phyloP scores from a whole-genome alignment of 2,113 vertebrate species.

The Chaetura pelagica region DNA sequence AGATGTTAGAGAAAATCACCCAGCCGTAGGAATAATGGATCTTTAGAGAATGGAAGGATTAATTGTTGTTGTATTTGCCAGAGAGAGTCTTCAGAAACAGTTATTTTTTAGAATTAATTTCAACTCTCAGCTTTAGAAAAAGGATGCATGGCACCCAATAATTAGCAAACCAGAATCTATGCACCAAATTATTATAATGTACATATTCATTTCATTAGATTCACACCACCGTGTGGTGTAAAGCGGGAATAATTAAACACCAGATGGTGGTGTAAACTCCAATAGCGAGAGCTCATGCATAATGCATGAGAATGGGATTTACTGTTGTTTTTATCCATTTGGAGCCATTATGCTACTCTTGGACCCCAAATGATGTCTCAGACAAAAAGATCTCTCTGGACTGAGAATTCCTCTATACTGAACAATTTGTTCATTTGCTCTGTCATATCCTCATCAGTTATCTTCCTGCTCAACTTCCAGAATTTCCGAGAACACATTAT shows the following conservation, averaged over 20 bases:
- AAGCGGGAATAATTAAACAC: slow-evolving; percentile 82
- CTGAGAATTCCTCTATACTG: slow-evolving; percentile 61
- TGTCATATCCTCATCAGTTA: slow-evolving; percentile 73
- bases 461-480: slow-evolving; percentile 62
- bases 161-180: slow-evolving; percentile 71
- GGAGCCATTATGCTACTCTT: slow-evolving; percentile 77
- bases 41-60: slow-evolving; percentile 41
- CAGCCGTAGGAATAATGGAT: slow-evolving; percentile 31
- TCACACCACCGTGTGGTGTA: slow-evolving; percentile 75
- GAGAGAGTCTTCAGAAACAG: slow-evolving; percentile 18
- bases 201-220: slow-evolving; percentile 78
- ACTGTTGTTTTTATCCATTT: slow-evolving; percentile 78
- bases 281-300: slow-evolving; percentile 74
- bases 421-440: slow-evolving; percentile 73
- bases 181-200: slow-evolving; percentile 68
- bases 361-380: slow-evolving; percentile 73
- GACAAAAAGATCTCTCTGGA: slow-evolving; percentile 56
- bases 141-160: slow-evolving; percentile 56
- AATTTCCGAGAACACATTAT: slow-evolving; percentile 75
- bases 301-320: slow-evolving; percentile 79
- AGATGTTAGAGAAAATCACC: slow-evolving; percentile 59
- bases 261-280: slow-evolving; percentile 81
- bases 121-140: slow-evolving; percentile 44
- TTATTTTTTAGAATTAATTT: slow-evolving; percentile 38
- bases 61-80: not conserved